phyloP scores from a whole-genome alignment of 2,888 invertebrate species.

The Drosophila birchii region DNA sequence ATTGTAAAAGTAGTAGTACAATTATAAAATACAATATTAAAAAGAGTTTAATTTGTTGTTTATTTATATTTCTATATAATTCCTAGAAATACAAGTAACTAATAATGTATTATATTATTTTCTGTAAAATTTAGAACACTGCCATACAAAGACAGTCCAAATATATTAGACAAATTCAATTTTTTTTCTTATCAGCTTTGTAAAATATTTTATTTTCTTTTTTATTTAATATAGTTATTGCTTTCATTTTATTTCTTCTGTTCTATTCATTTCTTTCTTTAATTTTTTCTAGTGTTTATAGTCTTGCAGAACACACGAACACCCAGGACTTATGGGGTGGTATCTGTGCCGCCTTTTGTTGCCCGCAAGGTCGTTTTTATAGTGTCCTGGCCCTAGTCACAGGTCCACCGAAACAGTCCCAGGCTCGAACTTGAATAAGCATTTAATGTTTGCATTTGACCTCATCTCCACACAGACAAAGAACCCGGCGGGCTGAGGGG shows the following conservation, averaged over 20 bases:
- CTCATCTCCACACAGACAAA: slow-evolving; percentile 56
- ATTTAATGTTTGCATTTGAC: slow-evolving; percentile 68
- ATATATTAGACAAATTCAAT: background rate
- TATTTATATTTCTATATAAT: too few relatives aligned
- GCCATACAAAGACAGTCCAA: too few relatives aligned
- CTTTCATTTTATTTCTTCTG: background rate
- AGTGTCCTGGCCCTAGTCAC: slow-evolving; percentile 58
- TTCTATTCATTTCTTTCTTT: background rate
- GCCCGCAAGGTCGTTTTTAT: slow-evolving; percentile 78
- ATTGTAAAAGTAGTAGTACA: too few relatives aligned
- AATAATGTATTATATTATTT: too few relatives aligned
- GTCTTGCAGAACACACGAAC: background rate
- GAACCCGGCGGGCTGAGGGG: slow-evolving; percentile 12
- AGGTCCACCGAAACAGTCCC: slow-evolving; percentile 21
- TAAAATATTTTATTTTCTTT: background rate
- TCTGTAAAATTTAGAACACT: too few relatives aligned
- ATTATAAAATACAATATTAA: too few relatives aligned
- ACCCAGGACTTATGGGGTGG: slow-evolving; percentile 47
- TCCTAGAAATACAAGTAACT: too few relatives aligned
- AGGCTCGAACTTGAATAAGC: slow-evolving; percentile 42
- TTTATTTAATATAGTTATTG: background rate
- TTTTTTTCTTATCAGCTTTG: background rate
- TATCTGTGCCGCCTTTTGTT: slow-evolving; percentile 70
- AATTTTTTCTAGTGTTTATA: background rate
- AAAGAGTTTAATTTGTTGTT: too few relatives aligned